A percentile compares a stretch with the other conserved stretches of the same genome.
Evolutionary conservation across 2,888 invertebrate genomes (phyloP).

Genomic region (Thysanoteuthis rhombus): DNA sequence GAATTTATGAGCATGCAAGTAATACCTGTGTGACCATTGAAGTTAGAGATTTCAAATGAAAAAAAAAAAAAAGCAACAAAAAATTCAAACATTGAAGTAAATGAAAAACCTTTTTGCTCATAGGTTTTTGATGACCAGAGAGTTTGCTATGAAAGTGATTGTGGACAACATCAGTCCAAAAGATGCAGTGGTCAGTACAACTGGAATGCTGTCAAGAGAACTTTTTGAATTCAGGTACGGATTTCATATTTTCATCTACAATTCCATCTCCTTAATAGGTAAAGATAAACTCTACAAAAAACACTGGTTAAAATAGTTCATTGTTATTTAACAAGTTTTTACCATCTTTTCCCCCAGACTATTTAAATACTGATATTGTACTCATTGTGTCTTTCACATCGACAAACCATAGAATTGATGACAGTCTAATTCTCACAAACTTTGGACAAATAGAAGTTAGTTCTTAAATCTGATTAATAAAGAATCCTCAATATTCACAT

Average conservation of each 20-base stretch:
- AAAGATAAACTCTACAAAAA: not conserved
- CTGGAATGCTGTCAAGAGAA: conserved; percentile 69
- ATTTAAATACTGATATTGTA: too few relatives aligned
- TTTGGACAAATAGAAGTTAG: too few relatives aligned
- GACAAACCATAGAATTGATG: too few relatives aligned
- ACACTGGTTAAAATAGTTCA: not conserved
- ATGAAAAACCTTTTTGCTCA: not conserved
- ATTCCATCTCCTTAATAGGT: not conserved
- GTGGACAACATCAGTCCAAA: conserved; percentile 60
- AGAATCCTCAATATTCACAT: too few relatives aligned
- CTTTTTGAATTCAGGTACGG: conserved; percentile 67
- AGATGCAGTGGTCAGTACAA: conserved; percentile 68
- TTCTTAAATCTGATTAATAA: too few relatives aligned
- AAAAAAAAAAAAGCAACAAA: not conserved
- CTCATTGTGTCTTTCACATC: too few relatives aligned
- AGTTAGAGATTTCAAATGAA: not conserved
- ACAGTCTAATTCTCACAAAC: too few relatives aligned
- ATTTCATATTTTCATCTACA: not conserved
- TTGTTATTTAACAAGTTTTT: too few relatives aligned
- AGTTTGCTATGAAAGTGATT: conserved; percentile 64
- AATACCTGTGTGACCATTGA: too few relatives aligned
- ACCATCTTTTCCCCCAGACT: too few relatives aligned
- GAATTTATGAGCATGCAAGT: too few relatives aligned
- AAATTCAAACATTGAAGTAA: not conserved
- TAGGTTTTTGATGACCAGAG: conserved; percentile 62